Evolutionary conservation across 2,888 invertebrate genomes (phyloP).

Genomic region (Sericinus montela): DNA sequence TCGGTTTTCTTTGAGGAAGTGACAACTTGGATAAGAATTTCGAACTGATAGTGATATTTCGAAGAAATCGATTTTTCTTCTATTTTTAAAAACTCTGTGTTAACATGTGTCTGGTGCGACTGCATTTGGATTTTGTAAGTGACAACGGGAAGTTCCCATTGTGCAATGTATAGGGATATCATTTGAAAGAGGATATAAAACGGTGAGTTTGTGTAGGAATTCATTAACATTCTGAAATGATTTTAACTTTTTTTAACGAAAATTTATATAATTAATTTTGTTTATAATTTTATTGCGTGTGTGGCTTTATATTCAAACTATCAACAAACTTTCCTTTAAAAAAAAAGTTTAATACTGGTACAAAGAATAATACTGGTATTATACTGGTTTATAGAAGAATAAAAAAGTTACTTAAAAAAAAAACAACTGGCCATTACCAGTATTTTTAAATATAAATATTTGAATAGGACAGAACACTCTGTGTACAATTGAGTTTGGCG

Average conservation of each 20-base stretch:
- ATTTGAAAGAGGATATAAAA: conserved; percentile 44
- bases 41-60: conserved; percentile 11
- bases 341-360: too few species aligned
- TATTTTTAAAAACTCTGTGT: conserved; percentile 34
- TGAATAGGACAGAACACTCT: conserved; percentile 9
- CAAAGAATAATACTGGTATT: too few species aligned
- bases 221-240: too few species aligned
- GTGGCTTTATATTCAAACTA: too few species aligned
- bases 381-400: too few species aligned
- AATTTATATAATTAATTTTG: too few species aligned
- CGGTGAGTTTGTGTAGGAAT: conserved; percentile 45
- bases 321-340: too few species aligned
- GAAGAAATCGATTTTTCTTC: conserved; percentile 13
- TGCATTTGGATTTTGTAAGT: conserved; percentile 46
- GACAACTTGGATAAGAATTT: conserved; percentile 21
- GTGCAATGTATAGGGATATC: conserved; percentile 61
- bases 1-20: conserved; percentile 18
- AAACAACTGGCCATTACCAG: not conserved
- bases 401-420: not conserved
- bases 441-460: not conserved
- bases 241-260: too few species aligned
- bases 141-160: conserved; percentile 43
- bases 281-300: too few species aligned
- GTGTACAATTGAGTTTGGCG: conserved; percentile 10
- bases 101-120: conserved; percentile 37